Evolutionary conservation across 2,888 invertebrate genomes (phyloP).

Genomic region (Catotricha subobsoleta): DNA sequence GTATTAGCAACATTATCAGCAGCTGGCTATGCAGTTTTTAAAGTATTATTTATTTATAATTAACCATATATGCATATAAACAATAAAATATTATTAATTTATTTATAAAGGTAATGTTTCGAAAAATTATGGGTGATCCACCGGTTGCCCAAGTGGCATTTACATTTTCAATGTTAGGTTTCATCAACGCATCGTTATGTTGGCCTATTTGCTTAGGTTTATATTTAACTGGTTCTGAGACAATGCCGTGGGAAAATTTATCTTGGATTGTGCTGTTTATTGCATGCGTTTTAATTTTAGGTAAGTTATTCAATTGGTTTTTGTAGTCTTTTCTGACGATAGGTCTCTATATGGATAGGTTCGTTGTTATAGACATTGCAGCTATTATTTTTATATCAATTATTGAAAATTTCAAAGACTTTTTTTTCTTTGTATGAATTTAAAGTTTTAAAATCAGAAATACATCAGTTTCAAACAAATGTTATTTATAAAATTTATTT

Average conservation of each 20-base stretch:
- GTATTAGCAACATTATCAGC: slow-evolving; percentile 79
- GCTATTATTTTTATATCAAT: no score
- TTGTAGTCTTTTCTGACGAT: no score
- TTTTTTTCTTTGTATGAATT: background rate
- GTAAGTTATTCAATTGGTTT: slow-evolving; percentile 32
- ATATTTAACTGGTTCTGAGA: slow-evolving; percentile 73
- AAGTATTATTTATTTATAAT: slow-evolving; percentile 38
- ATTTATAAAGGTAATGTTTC: slow-evolving; percentile 66
- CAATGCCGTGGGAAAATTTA: slow-evolving; percentile 59
- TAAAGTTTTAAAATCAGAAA: background rate
- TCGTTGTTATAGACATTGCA: background rate
- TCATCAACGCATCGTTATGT: slow-evolving; percentile 69
- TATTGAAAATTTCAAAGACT: no score
- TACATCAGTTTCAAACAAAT: no score
- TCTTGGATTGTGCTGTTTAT: slow-evolving; percentile 76
- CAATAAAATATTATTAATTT: slow-evolving; percentile 5
- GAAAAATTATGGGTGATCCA: slow-evolving; percentile 85
- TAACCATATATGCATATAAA: background rate
- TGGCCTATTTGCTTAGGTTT: slow-evolving; percentile 84
- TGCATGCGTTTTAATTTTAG: slow-evolving; percentile 60
- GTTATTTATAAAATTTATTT: no score
- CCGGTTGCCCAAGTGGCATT: slow-evolving; percentile 82
- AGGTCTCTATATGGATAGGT: background rate
- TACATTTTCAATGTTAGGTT: slow-evolving; percentile 80
- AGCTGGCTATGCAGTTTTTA: slow-evolving; percentile 84